Evolutionary conservation across 2,888 invertebrate genomes (phyloP), one percentile per base, ranked within the genome.

Genomic region (Seira musarum): DNA sequence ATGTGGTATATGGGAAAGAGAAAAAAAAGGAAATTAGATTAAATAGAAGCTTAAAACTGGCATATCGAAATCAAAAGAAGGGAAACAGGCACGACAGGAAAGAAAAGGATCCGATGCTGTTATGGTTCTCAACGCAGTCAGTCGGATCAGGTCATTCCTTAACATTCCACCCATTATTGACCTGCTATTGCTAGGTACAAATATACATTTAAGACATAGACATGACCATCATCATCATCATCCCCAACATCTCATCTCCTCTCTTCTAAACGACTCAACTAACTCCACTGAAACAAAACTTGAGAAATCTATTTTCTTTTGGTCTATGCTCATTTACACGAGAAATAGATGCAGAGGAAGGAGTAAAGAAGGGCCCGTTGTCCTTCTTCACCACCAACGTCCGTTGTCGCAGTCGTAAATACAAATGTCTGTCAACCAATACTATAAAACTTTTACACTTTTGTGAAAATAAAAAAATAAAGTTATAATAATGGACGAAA

Each of bases 231-330:
- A 69, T 53, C 67, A 67, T 64, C 76, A 19, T 46, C n/a, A 25
- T 65, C 76, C 35, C 25, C 60, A 60, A 60, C 40, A 77, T 73
- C 79, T 79, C 79, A 77, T 79, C 68, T 73, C 64, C 61, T 68
- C 66, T 10, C 57, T n/a, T n/a, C 68, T 74, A 80, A 80, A 80
- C 69, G 80, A 68, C 80, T 80, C 69, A 79, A 60, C n/a, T n/a
- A n/a, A n/a, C 40, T 60, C 79, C 68, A 72, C 24, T 65, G 61
- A 71, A 71, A 78, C 46, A 70, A 40, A 60, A 21, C 22, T 60
- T 60, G 22, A 2, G 22, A 6, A 22, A 30, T n/a, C n/a, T n/a
- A n/a, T n/a, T n/a, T n/a, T n/a, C n/a, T n/a, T n/a, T n/a, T n/a
- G n/a, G n/a, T n/a, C 30, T 30, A 30, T 8, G 30, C 30, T 2